A percentile compares a stretch with the other conserved stretches of the same genome.
Conservation (phyloP, 2,888 invertebrate species). For the Lasius fuliginosus region DNA sequence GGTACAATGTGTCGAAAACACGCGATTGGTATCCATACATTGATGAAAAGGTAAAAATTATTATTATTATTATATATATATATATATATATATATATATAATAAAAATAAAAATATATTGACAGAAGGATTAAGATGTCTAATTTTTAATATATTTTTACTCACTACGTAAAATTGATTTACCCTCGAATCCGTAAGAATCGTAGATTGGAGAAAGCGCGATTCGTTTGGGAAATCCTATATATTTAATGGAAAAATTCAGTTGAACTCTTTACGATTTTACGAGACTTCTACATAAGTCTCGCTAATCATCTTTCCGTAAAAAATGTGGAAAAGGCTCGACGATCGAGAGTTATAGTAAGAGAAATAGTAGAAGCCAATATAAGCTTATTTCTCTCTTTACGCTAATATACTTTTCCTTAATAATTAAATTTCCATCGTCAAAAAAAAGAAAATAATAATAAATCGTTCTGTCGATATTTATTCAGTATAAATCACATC, state of each 20-base stretch:
- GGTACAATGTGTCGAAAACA: too few species aligned
- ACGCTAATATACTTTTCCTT: background rate
- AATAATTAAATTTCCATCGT: background rate
- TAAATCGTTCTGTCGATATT: background rate
- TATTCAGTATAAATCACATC: background rate
- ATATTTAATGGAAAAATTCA: background rate
- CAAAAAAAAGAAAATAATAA: background rate
- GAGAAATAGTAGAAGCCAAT: background rate
- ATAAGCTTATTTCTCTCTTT: background rate
- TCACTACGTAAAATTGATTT: background rate
- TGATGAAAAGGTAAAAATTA: too few species aligned
- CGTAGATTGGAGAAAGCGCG: background rate
- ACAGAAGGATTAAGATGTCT: too few species aligned
- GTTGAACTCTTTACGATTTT: background rate
- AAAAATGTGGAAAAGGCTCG: background rate
- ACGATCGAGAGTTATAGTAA: background rate
- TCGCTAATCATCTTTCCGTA: background rate
- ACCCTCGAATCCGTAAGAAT: background rate
- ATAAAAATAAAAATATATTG: too few species aligned
- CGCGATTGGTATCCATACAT: too few species aligned
- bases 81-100: too few species aligned
- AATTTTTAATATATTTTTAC: background rate
- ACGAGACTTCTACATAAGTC: background rate
- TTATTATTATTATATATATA: too few species aligned
- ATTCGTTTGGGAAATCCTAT: background rate